Conservation (phyloP, 2,113 vertebrate genomes). For the Percopsis transmontana region DNA sequence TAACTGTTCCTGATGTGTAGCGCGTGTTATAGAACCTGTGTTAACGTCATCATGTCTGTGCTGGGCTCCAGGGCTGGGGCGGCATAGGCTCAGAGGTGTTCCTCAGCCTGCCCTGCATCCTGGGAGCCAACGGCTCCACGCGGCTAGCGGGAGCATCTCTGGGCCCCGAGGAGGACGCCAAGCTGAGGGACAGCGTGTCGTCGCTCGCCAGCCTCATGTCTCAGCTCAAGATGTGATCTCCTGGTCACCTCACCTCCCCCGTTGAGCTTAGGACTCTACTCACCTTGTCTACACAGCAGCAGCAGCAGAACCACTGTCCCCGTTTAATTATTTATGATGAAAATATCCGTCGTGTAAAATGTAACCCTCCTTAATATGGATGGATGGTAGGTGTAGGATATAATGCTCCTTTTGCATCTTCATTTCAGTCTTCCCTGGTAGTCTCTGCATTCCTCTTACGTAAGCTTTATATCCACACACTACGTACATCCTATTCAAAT, state of each 20-base stretch:
- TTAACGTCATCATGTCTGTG: slow-evolving; percentile 5
- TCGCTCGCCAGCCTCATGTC: slow-evolving; percentile 83
- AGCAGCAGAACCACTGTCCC: too few relatives aligned
- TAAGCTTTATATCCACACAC: not conserved
- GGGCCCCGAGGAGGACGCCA: slow-evolving; percentile 76
- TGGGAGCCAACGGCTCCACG: slow-evolving; percentile 82
- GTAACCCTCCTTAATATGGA: too few relatives aligned
- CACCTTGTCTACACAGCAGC: too few relatives aligned
- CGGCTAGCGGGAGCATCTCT: slow-evolving; percentile 77
- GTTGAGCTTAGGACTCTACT: too few relatives aligned
- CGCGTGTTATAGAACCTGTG: not conserved
- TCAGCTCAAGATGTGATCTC: slow-evolving; percentile 86
- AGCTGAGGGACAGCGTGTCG: slow-evolving; percentile 80
- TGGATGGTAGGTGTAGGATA: too few relatives aligned
- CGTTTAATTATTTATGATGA: too few relatives aligned
- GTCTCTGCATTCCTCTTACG: too few relatives aligned
- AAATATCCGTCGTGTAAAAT: too few relatives aligned
- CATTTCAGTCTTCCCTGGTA: too few relatives aligned
- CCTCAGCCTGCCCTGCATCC: slow-evolving; percentile 89
- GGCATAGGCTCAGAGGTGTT: slow-evolving; percentile 88
- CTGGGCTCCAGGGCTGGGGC: slow-evolving; percentile 80
- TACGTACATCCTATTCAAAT: not conserved
- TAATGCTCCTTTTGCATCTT: too few relatives aligned
- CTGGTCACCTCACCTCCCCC: too few relatives aligned
- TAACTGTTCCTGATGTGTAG: not conserved